Percentiles rank a stretch among this genome's conserved stretches.
These are phyloP conservation scores for Mesorhabditis spiculigera DNA, from an alignment of 2,888 invertebrate genomes.

Conservation along the genomic window DNA sequence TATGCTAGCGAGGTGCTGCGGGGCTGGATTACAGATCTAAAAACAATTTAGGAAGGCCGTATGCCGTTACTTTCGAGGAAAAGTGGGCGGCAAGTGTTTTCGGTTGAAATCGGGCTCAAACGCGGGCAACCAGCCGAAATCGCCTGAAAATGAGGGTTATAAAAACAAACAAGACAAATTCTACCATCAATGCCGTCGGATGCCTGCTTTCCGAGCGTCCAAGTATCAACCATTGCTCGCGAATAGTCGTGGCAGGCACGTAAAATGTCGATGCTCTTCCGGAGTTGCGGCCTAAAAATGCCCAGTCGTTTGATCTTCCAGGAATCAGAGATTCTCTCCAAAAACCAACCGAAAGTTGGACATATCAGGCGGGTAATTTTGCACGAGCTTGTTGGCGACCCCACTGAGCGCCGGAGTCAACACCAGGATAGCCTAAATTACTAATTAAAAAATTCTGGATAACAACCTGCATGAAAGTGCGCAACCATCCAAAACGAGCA, in stretches of 20 bases:
- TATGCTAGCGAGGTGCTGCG: background rate
- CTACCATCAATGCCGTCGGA: background rate
- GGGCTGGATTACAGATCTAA: background rate
- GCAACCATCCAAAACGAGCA: too few species aligned
- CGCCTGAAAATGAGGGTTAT: constrained; percentile 17
- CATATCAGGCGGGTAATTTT: too few species aligned
- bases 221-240: constrained; percentile 4
- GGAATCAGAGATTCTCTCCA: too few species aligned
- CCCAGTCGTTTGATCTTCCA: too few species aligned
- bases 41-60: background rate
- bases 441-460: too few species aligned
- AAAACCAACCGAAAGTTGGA: too few species aligned
- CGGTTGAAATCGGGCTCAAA: constrained; percentile 95
- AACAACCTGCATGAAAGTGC: too few species aligned
- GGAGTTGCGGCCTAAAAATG: too few species aligned
- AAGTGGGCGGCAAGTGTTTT: constrained; percentile 90
- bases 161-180: background rate
- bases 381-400: too few species aligned
- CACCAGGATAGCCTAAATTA: too few species aligned
- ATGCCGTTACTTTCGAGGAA: constrained; percentile 76
- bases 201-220: background rate
- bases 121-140: constrained; percentile 67
- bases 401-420: too few species aligned
- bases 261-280: too few species aligned
- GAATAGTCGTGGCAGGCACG: background rate